Percentiles rank a stretch among this genome's conserved stretches.
phyloP scores from a whole-genome alignment of 1,140 invertebrate species.

The Drosophila pachea region DNA sequence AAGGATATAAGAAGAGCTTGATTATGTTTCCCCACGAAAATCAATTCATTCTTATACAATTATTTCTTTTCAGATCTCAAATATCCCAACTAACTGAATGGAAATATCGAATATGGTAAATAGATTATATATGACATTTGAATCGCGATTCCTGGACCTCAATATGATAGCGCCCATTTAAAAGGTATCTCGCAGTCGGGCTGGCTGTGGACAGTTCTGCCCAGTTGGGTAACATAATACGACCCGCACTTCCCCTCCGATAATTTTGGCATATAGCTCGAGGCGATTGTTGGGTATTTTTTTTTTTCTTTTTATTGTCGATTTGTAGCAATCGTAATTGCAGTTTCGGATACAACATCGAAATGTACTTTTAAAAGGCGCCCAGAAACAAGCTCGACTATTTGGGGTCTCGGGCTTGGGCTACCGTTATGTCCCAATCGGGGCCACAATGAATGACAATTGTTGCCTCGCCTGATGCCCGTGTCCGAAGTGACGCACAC shows the following conservation, averaged over 20 bases:
- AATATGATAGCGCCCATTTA: not conserved
- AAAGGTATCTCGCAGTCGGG: conserved; percentile 17
- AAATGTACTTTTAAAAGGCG: conserved; percentile 72
- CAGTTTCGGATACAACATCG: conserved; percentile 67
- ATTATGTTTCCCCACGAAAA: too few species aligned
- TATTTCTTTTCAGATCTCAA: too few species aligned
- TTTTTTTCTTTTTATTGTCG: not conserved
- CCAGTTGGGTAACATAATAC: conserved; percentile 24
- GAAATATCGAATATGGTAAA: too few species aligned
- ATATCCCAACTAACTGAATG: too few species aligned
- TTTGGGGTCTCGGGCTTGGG: conserved; percentile 31
- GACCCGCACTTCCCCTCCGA: conserved; percentile 13
- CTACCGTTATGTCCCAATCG: conserved; percentile 71
- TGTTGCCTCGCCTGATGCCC: conserved; percentile 36
- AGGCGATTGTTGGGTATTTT: conserved; percentile 43
- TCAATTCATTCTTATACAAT: too few species aligned
- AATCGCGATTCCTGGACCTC: too few species aligned
- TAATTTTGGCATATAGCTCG: conserved; percentile 34
- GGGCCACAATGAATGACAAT: conserved; percentile 62
- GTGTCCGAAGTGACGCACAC: conserved; percentile 68
- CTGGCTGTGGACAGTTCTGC: not conserved
- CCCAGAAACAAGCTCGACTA: conserved; percentile 28
- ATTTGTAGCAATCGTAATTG: conserved; percentile 65
- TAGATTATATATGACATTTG: not conserved
- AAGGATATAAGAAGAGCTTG: too few species aligned